phyloP scores from a whole-genome alignment of 2,797 vertebrate genomes.

The Gadopsis marmoratus region DNA sequence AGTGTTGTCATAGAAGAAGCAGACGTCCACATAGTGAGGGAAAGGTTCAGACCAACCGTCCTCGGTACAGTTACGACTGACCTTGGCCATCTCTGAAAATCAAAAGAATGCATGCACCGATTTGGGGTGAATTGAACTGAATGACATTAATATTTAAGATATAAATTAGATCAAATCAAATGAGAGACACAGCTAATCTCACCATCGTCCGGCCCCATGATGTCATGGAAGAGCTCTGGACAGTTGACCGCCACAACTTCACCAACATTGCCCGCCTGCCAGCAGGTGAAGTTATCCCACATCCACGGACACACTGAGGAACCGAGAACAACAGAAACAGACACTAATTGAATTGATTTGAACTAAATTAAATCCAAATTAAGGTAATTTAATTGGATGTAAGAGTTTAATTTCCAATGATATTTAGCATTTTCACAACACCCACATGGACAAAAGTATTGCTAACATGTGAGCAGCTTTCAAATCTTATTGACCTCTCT shows the following conservation, averaged over 20 bases:
- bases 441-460: slow-evolving; percentile 2
- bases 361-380: slow-evolving; percentile 16
- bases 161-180: not conserved
- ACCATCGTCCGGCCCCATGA: slow-evolving; percentile 90
- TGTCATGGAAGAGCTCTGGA: slow-evolving; percentile 89
- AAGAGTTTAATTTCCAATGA: slow-evolving; percentile 23
- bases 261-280: slow-evolving; percentile 89
- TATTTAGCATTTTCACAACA: slow-evolving; percentile 4
- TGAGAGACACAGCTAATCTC: slow-evolving; percentile 16
- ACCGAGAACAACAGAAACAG: slow-evolving; percentile 1
- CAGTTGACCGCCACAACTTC: slow-evolving; percentile 92
- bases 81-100: slow-evolving; percentile 83
- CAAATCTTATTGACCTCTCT: not conserved
- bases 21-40: slow-evolving; percentile 94
- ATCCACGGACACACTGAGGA: slow-evolving; percentile 90
- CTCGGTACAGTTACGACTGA: slow-evolving; percentile 95
- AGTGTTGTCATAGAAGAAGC: slow-evolving; percentile 87
- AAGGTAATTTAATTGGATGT: not conserved
- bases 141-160: not conserved
- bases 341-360: not conserved
- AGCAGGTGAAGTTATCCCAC: slow-evolving; percentile 98
- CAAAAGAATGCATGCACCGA: not conserved
- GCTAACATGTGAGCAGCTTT: slow-evolving; percentile 1
- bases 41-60: slow-evolving; percentile 95
- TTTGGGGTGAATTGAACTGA: not conserved